Evolutionary conservation across 2,888 invertebrate species (phyloP).

Genomic region (Drosophila merina): DNA sequence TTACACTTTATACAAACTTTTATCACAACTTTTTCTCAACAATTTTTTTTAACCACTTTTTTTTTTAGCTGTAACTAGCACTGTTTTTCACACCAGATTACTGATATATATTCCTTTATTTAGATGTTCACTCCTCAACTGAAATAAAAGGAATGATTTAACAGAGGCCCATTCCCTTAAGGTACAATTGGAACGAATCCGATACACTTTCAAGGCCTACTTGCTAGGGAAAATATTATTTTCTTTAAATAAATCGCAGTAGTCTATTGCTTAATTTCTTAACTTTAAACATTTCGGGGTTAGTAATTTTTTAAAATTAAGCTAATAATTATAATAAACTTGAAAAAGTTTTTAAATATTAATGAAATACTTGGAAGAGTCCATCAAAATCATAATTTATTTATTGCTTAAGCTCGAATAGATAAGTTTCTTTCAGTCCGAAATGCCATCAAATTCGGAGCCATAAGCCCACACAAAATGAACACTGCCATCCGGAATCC

Average conservation of each 20-base stretch:
- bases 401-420: conserved; percentile 27
- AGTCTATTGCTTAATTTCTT: too few species aligned
- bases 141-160: not conserved
- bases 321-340: too few species aligned
- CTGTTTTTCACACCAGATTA: too few species aligned
- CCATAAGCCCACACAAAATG: conserved; percentile 54
- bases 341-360: too few species aligned
- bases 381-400: conserved; percentile 14
- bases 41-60: not conserved
- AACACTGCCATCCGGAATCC: conserved; percentile 33
- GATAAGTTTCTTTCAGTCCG: conserved; percentile 6
- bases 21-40: too few species aligned
- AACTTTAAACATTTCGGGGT: too few species aligned
- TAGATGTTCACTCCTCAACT: too few species aligned
- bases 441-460: conserved; percentile 40
- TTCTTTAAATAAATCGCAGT: too few species aligned
- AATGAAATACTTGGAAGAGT: too few species aligned
- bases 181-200: not conserved
- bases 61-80: not conserved
- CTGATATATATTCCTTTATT: too few species aligned
- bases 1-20: too few species aligned
- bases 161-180: not conserved
- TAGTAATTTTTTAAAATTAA: too few species aligned
- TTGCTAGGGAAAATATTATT: not conserved
- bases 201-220: not conserved